These are phyloP conservation scores for Hyla sarda DNA, from an alignment of 2,113 vertebrate species.

Conservation along the genomic window DNA sequence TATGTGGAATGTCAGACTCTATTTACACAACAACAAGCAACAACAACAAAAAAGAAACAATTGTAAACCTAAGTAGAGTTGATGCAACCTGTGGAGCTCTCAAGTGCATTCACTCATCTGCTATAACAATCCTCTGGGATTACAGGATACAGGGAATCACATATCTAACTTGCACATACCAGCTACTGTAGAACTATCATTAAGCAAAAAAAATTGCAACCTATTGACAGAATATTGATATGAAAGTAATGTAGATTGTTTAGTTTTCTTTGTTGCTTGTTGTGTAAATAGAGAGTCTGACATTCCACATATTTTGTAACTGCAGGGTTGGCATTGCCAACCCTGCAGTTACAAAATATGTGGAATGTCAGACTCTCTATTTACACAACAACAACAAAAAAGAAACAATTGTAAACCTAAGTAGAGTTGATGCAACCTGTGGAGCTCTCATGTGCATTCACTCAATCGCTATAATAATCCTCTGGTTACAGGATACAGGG, in stretches of 20 bases:
- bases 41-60: neutral
- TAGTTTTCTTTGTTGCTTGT: no score
- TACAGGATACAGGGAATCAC: slow-evolving; percentile 11
- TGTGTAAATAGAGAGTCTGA: no score
- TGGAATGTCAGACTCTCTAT: neutral
- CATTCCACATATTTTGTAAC: no score
- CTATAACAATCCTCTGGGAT: no score
- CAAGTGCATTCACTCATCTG: no score
- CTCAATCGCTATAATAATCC: no score
- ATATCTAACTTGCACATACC: neutral
- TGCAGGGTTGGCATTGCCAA: no score
- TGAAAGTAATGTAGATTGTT: no score
- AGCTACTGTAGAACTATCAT: neutral
- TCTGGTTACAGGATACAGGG: neutral
- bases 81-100: neutral
- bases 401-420: neutral
- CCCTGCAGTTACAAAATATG: no score
- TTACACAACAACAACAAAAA: neutral
- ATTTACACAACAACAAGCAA: neutral
- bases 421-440: neutral
- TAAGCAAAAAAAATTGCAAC: neutral
- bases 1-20: neutral
- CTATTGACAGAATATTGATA: neutral
- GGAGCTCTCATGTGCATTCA: no score
- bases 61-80: neutral